A percentile compares a stretch with the other conserved stretches of the same genome.
phyloP scores from a whole-genome alignment of 2,113 vertebrate species.

The Aldabrachelys gigantea region DNA sequence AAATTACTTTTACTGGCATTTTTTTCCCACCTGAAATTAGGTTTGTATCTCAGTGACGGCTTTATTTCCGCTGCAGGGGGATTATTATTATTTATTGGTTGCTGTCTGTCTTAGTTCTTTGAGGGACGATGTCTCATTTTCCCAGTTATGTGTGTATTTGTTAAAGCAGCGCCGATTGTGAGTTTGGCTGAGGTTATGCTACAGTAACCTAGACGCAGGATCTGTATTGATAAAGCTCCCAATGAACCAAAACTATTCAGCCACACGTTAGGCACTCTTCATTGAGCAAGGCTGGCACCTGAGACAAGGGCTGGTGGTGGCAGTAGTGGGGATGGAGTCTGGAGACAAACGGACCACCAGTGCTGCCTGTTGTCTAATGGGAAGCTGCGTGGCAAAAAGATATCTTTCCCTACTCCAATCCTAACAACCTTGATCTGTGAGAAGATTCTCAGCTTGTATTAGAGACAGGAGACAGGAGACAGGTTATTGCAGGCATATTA shows the following conservation, averaged over 20 bases:
- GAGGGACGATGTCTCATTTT: background rate
- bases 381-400: background rate
- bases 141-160: background rate
- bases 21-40: background rate
- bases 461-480: background rate
- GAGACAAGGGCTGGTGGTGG: background rate
- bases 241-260: background rate
- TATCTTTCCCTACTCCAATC: background rate
- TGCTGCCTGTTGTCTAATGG: background rate
- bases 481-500: background rate
- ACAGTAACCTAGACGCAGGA: background rate
- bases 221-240: background rate
- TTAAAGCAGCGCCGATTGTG: background rate
- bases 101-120: too few relatives aligned
- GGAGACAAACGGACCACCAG: background rate
- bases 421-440: slow-evolving; percentile 12
- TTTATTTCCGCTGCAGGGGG: background rate
- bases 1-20: background rate
- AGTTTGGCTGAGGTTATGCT: background rate
- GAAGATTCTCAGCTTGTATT: background rate
- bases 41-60: background rate
- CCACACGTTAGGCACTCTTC: background rate
- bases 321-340: background rate
- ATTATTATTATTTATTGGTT: background rate
- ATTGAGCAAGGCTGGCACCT: background rate